Base-by-base conservation (phyloP, 2,113 vertebrate genomes). In the Dicrurus megarhynchus region DNA sequence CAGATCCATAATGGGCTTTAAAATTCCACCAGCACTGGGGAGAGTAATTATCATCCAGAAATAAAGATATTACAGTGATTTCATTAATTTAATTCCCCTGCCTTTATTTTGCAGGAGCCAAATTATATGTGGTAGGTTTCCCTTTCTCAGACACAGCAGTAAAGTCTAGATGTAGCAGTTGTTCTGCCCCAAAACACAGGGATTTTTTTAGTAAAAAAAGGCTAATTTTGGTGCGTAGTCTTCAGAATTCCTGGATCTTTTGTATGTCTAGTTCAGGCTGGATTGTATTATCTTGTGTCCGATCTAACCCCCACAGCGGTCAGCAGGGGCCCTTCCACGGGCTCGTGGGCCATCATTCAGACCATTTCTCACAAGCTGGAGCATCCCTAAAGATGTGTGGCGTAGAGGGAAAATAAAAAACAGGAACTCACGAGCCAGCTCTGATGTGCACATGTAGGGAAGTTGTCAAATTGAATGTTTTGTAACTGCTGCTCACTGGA, bases 401-500 rank as follows among this genome's bases (percentile, higher is more conserved):
- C 18, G 13, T 12, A 47, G 41, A 56, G 13, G 9, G 9, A 55
- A 78, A 44, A 16, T 27, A 21, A 35, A 88, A 81, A 53, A 4
- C 5, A 22, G 9, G 44, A 42, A 16, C 1, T 44, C 12, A 23
- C 0, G 3, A 26, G 14, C 19, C 28, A 35, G 16, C 42, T 91
- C 42, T 77, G 69, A 32, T 0, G 0, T 17, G n/a, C n/a, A 7
- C 2, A 0, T 7, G 27, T 12, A 20, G 41, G 27, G 47, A 50
- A 22, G 27, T 3, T 57, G 41, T 84, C 47, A 61, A 21, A 30
- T 3, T 9, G 37, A 28, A 16, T 0, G 1, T 67, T 71, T 67
- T 52, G 35, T 67, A 10, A 13, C 14, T 50, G 44, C 61, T 93
- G 50, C 50, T 75, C 41, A 9, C 71, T 49, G 60, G 39, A 63